Evolutionary conservation across 2,797 vertebrate genomes (phyloP).

Genomic region (Pseudochaenichthys georgianus): DNA sequence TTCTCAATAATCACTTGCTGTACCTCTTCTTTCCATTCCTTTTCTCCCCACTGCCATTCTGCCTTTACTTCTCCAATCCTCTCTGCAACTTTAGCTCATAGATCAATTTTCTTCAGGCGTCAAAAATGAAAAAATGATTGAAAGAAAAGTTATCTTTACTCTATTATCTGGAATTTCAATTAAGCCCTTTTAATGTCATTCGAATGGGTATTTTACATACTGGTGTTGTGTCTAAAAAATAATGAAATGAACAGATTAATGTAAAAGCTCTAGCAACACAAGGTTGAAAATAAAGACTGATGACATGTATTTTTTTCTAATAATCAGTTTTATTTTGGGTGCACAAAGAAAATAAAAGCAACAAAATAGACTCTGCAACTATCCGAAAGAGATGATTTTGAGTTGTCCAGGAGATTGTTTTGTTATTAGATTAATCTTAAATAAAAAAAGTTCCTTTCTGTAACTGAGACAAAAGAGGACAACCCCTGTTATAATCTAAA

Average conservation of each 20-base stretch:
- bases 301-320: no score
- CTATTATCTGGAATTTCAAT: not conserved
- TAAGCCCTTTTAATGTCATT: not conserved
- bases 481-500: not conserved
- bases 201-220: not conserved
- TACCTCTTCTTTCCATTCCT: slow-evolving; percentile 75
- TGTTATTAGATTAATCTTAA: not conserved
- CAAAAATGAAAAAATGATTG: slow-evolving; percentile 30
- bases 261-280: not conserved
- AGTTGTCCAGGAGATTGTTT: not conserved
- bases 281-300: not conserved
- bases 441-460: no score
- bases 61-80: slow-evolving; percentile 67
- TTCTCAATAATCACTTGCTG: slow-evolving; percentile 82
- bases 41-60: slow-evolving; percentile 50
- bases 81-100: slow-evolving; percentile 50
- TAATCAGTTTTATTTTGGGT: not conserved
- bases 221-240: not conserved
- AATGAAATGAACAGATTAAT: not conserved
- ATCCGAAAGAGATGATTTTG: slow-evolving; percentile 1
- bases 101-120: slow-evolving; percentile 38
- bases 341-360: not conserved
- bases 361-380: not conserved
- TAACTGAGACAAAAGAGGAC: not conserved
- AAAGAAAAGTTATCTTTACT: slow-evolving; percentile 17